Conservation (phyloP, 2,113 vertebrate species). For the Saimiri boliviensis region DNA sequence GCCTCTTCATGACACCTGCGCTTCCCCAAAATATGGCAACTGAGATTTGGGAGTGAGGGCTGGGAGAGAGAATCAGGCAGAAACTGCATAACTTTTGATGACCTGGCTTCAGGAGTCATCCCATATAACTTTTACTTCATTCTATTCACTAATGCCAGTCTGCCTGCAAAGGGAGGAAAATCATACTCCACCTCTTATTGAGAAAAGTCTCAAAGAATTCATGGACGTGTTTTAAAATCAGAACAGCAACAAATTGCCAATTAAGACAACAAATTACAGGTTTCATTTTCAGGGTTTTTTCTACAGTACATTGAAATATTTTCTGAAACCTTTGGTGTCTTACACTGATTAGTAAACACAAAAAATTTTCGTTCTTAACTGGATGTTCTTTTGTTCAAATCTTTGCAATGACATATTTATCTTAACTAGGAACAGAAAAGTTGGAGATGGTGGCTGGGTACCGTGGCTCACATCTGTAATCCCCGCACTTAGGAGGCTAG, state of each 20-base stretch:
- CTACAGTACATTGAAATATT: neutral
- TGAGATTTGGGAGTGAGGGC: neutral
- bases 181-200: neutral
- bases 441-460: neutral
- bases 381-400: neutral
- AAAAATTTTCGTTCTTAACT: too few species aligned
- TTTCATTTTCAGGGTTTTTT: neutral
- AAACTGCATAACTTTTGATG: neutral
- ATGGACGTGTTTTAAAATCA: neutral
- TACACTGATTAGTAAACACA: neutral
- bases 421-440: neutral
- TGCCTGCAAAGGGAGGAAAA: neutral
- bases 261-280: neutral
- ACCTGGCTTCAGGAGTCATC: neutral
- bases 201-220: constrained; percentile 6
- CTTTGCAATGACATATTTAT: neutral
- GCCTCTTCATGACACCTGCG: neutral
- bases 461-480: too few species aligned
- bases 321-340: neutral
- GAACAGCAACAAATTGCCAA: neutral
- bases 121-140: neutral
- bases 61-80: neutral
- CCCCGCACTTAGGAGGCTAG: too few species aligned
- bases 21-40: neutral
- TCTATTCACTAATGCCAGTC: neutral